Evolutionary conservation across 2,888 invertebrate species (phyloP), one percentile per base, ranked within the genome.

Genomic region (Macrostomum cliftonense): DNA sequence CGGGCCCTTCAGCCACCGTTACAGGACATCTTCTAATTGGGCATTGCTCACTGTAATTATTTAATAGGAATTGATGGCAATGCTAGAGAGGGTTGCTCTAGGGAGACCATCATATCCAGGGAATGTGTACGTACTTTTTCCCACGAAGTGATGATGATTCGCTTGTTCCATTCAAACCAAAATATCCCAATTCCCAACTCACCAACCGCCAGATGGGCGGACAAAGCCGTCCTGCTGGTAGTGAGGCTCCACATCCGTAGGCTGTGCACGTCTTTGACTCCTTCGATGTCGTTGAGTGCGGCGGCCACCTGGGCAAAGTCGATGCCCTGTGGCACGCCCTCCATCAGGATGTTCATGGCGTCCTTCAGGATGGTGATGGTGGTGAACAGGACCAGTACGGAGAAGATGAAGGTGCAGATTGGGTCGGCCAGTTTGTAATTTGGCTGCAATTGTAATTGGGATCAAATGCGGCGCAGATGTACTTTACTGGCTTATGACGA

Each of bases 211-310:
- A 97, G 75, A 73, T 97, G 95, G 13, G 89, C 91, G n/a, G 93
- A 83, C 54, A 95, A 74, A 19, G 95, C 93, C 19, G 85, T 82
- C 76, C 93, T 93, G 73, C 91, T 88, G 63, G 93, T 77, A 51
- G 91, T 93, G 19, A 97, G 76, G 16, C 91, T 89, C 95, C 95
- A 97, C 70, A 97, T 85, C 59, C 95, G 77, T 58, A 95, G 75
- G 73, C 95, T 93, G 71, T 97, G 95, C 0, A 95, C 82, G 61
- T 85, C 81, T 52, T 81, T 76, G 37, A 97, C 93, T 38, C 91
- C 91, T 28, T 83, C 79, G 50, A 95, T 81, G 49, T 78, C 74
- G 63, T 82, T 76, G 64, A 97, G 81, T 37, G 84, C 82, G 60
- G 79, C 77, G 63, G 87, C 80, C 1, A 97, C 89, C 59, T 82